Conservation (phyloP, 2,113 vertebrate genomes). For the Pomatostomus ruficeps region DNA sequence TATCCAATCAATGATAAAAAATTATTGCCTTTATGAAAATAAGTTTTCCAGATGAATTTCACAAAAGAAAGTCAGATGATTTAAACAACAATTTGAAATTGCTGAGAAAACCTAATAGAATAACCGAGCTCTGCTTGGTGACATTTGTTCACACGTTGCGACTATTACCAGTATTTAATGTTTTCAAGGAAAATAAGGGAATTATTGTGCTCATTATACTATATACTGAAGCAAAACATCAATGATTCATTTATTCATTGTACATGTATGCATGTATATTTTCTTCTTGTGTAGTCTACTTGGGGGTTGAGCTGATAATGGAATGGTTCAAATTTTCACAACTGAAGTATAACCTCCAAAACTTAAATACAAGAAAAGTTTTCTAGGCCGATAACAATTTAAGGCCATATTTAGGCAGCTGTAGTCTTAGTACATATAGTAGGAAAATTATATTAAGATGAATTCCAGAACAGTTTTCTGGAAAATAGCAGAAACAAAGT, state of each 20-base stretch:
- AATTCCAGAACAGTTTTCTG: not conserved
- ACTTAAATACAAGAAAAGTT: not conserved
- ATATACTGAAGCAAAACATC: not conserved
- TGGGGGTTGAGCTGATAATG: not conserved
- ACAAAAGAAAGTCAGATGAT: not conserved
- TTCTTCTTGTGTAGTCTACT: not conserved
- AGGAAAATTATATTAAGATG: not conserved
- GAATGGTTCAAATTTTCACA: not conserved
- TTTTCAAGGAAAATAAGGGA: not conserved
- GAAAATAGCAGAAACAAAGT: not conserved
- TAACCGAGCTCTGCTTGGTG: not conserved
- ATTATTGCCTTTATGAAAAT: not conserved
- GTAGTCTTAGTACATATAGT: no score
- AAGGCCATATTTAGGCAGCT: not conserved
- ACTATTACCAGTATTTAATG: not conserved
- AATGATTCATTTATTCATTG: not conserved
- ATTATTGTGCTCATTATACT: not conserved
- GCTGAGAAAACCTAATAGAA: not conserved
- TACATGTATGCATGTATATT: not conserved
- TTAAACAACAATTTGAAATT: not conserved
- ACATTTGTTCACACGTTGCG: not conserved
- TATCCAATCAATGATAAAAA: not conserved
- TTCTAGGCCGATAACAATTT: not conserved
- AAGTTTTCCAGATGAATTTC: not conserved
- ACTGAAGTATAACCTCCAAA: not conserved